Percentiles rank a stretch among this genome's conserved stretches.
These are phyloP conservation scores for Bambusicola thoracicus DNA, from an alignment of 2,113 vertebrate genomes.

Conservation along the genomic window DNA sequence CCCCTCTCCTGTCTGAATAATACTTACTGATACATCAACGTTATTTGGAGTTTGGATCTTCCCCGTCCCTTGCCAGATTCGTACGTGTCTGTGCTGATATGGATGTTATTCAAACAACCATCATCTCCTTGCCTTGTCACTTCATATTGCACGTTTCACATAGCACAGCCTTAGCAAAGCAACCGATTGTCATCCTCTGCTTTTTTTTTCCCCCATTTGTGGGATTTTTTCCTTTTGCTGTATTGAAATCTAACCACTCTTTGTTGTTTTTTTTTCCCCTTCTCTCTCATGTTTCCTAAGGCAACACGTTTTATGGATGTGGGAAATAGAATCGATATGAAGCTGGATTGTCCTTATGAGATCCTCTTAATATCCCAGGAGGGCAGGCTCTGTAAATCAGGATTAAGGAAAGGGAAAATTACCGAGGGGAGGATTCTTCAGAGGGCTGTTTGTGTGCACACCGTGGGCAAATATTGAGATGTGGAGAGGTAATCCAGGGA, in stretches of 20 bases:
- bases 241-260: conserved; percentile 26
- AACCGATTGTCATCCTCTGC: conserved; percentile 49
- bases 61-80: conserved; percentile 43
- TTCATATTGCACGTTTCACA: background rate
- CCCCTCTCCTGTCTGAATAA: background rate
- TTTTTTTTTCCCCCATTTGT: background rate
- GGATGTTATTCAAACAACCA: conserved; percentile 62
- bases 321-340: conserved; percentile 10
- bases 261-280: background rate
- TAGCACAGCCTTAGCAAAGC: conserved; percentile 45
- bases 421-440: background rate
- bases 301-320: background rate
- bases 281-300: background rate
- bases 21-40: conserved; percentile 45
- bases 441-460: conserved; percentile 23
- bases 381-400: background rate
- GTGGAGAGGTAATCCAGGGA: background rate
- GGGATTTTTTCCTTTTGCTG: background rate
- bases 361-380: conserved; percentile 29
- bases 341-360: conserved; percentile 51
- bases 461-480: conserved; percentile 18
- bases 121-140: conserved; percentile 56
- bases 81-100: conserved; percentile 59
- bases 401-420: conserved; percentile 21
- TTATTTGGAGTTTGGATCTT: background rate